phyloP scores from a whole-genome alignment of 2,888 invertebrate genomes.

The Andrena fulva region DNA sequence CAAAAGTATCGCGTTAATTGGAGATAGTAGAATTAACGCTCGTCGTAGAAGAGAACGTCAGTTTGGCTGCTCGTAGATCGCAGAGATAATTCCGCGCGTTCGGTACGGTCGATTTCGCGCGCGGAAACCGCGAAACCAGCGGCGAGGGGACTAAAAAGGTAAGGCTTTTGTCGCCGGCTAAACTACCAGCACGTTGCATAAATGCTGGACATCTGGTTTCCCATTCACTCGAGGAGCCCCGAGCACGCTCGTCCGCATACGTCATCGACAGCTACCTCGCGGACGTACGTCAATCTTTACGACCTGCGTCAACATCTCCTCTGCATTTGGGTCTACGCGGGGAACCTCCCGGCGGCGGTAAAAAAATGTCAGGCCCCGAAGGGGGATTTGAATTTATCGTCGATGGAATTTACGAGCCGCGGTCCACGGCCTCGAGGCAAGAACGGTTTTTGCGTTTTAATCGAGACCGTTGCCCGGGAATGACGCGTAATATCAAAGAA shows the following conservation, averaged over 20 bases:
- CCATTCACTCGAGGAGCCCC: conserved; percentile 63
- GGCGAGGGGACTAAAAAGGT: conserved; percentile 61
- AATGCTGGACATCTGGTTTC: conserved; percentile 65
- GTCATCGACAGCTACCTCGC: conserved; percentile 50
- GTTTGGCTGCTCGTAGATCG: not conserved
- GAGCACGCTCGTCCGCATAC: conserved; percentile 29
- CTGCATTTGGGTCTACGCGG: not conserved
- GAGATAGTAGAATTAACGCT: not conserved
- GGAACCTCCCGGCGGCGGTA: not conserved
- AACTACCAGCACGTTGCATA: conserved; percentile 70
- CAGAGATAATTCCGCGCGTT: not conserved
- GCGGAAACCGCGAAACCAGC: conserved; percentile 46
- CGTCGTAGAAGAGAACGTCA: not conserved
- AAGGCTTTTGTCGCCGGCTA: conserved; percentile 48
- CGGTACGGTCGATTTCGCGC: conserved; percentile 37
- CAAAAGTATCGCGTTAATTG: not conserved
- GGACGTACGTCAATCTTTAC: conserved; percentile 52
- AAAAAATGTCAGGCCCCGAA: not conserved
- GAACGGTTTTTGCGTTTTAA: not conserved
- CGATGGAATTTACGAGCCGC: not conserved
- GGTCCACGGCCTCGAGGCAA: too few relatives aligned
- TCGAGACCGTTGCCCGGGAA: not conserved
- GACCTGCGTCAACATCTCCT: conserved; percentile 51
- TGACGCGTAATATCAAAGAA: not conserved
- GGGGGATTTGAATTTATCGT: conserved; percentile 20